These are phyloP conservation scores for Cepaea hortensis DNA, from an alignment of 2,888 invertebrate species.

Conservation along the genomic window DNA sequence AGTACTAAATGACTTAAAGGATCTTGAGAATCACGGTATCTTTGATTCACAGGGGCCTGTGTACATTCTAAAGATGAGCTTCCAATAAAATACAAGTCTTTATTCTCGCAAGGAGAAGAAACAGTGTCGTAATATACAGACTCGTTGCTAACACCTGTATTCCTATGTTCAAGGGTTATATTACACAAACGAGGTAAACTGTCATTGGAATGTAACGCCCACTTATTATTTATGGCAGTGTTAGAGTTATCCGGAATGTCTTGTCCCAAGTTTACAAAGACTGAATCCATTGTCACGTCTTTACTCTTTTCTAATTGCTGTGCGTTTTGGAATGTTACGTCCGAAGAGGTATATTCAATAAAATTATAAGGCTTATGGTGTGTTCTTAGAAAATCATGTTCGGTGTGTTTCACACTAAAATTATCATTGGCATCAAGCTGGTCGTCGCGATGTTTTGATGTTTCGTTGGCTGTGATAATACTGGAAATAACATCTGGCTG, in stretches of 20 bases:
- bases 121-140: slow-evolving; percentile 34
- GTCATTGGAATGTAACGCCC: background rate
- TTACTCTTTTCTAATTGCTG: background rate
- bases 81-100: background rate
- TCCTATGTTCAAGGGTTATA: background rate
- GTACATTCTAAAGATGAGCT: background rate
- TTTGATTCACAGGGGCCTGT: background rate
- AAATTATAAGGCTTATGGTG: background rate
- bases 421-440: too few species aligned
- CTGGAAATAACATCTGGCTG: background rate
- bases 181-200: background rate
- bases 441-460: too few species aligned
- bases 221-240: background rate
- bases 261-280: background rate
- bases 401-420: too few species aligned
- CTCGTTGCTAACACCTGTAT: slow-evolving; percentile 15
- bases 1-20: background rate
- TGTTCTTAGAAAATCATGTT: background rate
- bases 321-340: background rate
- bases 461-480: background rate
- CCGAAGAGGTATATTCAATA: background rate
- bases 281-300: background rate
- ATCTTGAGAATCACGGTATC: background rate
- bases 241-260: background rate
- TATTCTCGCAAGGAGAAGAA: background rate